phyloP scores from a whole-genome alignment of 2,113 vertebrate species.

The Nycticryphes semicollaris region DNA sequence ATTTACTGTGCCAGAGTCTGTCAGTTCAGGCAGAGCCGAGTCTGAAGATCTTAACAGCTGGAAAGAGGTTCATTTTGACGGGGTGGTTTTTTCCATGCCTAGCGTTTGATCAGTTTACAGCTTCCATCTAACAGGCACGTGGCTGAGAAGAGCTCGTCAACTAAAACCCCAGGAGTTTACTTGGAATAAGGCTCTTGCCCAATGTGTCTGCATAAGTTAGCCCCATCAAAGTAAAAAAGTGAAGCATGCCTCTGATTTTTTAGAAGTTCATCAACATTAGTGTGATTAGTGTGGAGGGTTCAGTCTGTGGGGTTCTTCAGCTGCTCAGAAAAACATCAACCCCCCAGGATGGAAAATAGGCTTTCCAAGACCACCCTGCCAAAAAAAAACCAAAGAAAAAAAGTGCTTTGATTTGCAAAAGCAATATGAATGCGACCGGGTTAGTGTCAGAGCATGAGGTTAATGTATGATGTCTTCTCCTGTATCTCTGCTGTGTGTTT shows the following conservation, averaged over 20 bases:
- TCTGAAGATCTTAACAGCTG: not conserved
- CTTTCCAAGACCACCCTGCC: not conserved
- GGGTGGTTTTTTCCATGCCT: not conserved
- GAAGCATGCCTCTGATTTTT: not conserved
- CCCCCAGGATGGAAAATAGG: not conserved
- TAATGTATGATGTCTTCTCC: not conserved
- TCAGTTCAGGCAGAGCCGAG: not conserved
- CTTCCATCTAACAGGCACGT: not conserved
- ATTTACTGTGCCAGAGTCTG: not conserved
- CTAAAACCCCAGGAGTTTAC: not conserved
- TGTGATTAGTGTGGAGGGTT: not conserved
- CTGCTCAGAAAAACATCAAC: not conserved
- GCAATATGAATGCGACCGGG: fast-evolving
- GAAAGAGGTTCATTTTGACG: not conserved
- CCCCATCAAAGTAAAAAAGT: not conserved
- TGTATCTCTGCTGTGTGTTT: not conserved
- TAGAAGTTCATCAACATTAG: not conserved
- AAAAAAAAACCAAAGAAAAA: not conserved
- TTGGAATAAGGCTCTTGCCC: not conserved
- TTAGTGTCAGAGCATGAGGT: not conserved
- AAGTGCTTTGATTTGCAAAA: not conserved
- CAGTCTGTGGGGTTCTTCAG: not conserved
- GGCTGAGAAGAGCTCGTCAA: not conserved
- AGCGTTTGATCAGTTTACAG: not conserved
- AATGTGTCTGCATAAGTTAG: not conserved